Base-by-base conservation (phyloP, 1,140 invertebrate genomes). In the Dreissena rostriformis region DNA sequence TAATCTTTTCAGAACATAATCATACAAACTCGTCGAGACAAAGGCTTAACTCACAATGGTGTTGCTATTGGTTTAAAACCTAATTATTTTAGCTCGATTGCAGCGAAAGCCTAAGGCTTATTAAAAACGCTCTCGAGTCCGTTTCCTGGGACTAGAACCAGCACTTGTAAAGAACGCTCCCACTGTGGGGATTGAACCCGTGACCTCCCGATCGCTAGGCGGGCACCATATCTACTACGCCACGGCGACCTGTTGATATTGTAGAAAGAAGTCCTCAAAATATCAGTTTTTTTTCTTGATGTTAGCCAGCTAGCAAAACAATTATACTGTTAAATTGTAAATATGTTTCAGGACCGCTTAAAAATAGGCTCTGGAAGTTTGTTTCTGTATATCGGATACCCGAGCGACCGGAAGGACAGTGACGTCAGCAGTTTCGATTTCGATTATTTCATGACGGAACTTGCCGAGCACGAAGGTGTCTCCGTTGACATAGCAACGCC, bases 391-490 rank as follows among this genome's bases (percentile, higher is more conserved):
- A 24, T 89, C n/a, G 89, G 90, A 6, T 85, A 85, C 72, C 83
- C 85, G 0, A 53, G 65, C 0, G 88, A 91, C 15, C 86, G 90
- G 17, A n/a, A 76, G 6, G 78, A 79, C 19, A 83, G 86, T 29
- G 28, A 86, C 6, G 65, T 75, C 17, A 61, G 29, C 12, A 63
- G 55, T 2, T 91, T 88, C 65, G 79, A 88, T 81, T 91, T 86
- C 77, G 88, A 90, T 57, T 90, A 82, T 80, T 90, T 90, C 29
- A 89, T 90, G 87, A 87, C 82, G 49, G 90, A 91, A 63, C 80
- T 91, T 52, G 89, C 90, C 7, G 90, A 91, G 55, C 87, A 89
- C 75, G 86, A 86, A 67, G 87, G 88, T 29, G 86, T 87, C 22
- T 82, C 85, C 24, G 78, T 86, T 53, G 89, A 88, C 53, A 74